Evolutionary conservation across 2,113 vertebrate species (phyloP), one percentile per base, ranked within the genome.

Genomic region (Aix galericulata): DNA sequence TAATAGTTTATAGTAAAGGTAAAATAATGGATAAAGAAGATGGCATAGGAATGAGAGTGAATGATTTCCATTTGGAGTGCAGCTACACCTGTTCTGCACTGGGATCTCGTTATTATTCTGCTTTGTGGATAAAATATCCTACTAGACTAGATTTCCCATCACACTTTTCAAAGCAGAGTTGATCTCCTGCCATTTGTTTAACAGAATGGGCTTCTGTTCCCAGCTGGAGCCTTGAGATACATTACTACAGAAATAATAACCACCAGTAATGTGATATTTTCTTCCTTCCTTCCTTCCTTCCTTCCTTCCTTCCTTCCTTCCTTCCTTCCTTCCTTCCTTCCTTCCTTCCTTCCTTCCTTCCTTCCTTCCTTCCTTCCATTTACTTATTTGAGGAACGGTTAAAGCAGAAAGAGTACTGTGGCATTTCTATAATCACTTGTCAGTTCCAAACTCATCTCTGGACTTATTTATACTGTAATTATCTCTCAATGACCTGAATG

Each of bases 391-490:
- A 31, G 20, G 20, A 80, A 80, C 10, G 48, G 20, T 80, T 77
- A 73, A 84, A 85, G 29, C 21, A 40, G 44, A 86, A 69, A 82
- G 36, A 75, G 23, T 44, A 8, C 9, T 77, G 17, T 36, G 23
- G 4, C 89, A 38, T 10, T 82, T 86, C 95, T 86, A 71, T 63
- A 90, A 86, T 76, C 15, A 52, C 53, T 87, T 6, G 1, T 60
- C 73, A 50, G 50, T 66, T 87, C 56, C 38, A 88, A 60, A 88
- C 59, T 89, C 13, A 75, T 84, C 34, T 94, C 73, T 82, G 67
- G 58, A 76, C 16, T 87, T 94, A 74, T 55, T 94, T 95, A 82
- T 93, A 62, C 34, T 27, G 21, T 50, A 94, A 93, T 93, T 77
- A 87, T 91, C 63, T 93, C 62, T 74, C 67, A 42, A 4, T 80